These are phyloP conservation scores for Cephus sareptanus DNA, from an alignment of 2,888 invertebrate genomes.

Conservation along the genomic window DNA sequence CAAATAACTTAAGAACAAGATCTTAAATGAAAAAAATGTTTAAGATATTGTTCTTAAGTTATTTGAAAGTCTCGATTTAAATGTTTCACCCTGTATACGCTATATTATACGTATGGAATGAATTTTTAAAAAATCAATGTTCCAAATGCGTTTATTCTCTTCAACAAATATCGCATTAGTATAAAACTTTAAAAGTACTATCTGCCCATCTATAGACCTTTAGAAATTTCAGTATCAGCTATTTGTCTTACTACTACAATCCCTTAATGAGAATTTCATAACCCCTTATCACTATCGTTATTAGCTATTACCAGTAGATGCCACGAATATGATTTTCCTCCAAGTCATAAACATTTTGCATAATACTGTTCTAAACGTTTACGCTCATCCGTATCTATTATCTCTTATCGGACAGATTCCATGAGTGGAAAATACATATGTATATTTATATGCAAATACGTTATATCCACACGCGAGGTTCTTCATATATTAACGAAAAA, in stretches of 20 bases:
- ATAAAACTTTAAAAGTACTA: neutral
- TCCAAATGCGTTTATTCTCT: no score
- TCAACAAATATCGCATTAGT: neutral
- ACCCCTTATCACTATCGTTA: neutral
- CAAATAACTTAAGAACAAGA: no score
- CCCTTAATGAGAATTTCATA: neutral
- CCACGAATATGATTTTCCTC: neutral
- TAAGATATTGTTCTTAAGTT: no score
- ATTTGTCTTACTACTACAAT: neutral
- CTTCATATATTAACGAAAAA: neutral
- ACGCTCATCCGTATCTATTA: neutral
- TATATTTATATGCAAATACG: neutral
- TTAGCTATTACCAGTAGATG: neutral
- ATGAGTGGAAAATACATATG: neutral
- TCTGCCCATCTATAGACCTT: neutral
- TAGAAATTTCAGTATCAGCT: neutral
- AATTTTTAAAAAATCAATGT: no score
- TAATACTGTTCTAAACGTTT: neutral
- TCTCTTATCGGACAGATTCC: neutral
- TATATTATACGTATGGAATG: no score
- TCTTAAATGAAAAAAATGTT: no score
- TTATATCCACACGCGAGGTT: neutral
- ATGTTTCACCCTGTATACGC: no score
- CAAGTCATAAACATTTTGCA: neutral
- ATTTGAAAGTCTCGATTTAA: no score